A percentile compares a stretch with the other conserved stretches of the same genome.
These are phyloP conservation scores for Neopipo cinnamomea DNA, from an alignment of 2,113 vertebrate genomes.

Conservation along the genomic window DNA sequence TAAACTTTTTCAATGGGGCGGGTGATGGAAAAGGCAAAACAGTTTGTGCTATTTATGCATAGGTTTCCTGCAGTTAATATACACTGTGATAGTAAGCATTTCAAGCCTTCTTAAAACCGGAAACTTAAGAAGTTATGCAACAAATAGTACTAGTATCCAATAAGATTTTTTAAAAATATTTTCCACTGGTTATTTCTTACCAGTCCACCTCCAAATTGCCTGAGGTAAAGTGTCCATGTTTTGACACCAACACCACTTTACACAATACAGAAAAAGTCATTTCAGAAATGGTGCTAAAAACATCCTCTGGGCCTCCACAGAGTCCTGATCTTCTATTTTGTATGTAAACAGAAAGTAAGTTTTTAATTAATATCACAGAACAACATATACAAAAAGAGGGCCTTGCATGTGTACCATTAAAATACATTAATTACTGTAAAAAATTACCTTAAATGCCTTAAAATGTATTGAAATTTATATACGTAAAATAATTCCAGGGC, in stretches of 20 bases:
- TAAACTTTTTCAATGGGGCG: background rate
- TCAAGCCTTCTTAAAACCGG: background rate
- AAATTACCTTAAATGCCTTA: background rate
- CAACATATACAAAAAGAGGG: background rate
- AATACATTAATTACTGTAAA: background rate
- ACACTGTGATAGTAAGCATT: background rate
- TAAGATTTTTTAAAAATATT: background rate
- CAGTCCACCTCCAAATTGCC: background rate
- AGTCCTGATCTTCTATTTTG: background rate
- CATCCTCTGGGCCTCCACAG: background rate
- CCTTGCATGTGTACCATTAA: accelerated
- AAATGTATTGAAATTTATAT: background rate
- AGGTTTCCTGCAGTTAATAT: background rate
- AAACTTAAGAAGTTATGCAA: background rate
- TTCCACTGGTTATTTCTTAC: background rate
- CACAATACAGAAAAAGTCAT: background rate
- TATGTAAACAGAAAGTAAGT: background rate
- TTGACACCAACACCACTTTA: background rate
- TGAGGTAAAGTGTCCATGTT: background rate
- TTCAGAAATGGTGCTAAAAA: background rate
- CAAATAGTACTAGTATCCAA: background rate
- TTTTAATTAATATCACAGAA: background rate
- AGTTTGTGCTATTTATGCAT: background rate
- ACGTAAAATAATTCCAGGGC: background rate
- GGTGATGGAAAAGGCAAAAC: background rate